Evolutionary conservation across 2,113 vertebrate genomes (phyloP).

Genomic region (Pterocles orientalis): DNA sequence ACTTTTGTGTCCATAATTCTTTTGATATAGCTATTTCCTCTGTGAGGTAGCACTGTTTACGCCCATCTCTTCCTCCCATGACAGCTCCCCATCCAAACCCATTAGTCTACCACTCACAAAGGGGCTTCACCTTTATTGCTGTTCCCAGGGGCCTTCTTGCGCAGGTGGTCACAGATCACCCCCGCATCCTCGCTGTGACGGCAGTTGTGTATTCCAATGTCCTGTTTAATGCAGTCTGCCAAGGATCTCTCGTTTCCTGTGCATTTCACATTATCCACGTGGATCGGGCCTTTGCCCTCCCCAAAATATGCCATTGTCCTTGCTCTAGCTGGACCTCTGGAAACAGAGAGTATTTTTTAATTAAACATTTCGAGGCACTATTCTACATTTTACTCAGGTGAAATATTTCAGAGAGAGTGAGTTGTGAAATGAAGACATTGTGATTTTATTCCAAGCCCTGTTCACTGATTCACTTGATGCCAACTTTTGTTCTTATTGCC

Average conservation of each 20-base stretch:
- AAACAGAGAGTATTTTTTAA: not conserved
- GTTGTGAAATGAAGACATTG: not conserved
- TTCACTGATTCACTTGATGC: not conserved
- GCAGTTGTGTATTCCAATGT: constrained; percentile 91
- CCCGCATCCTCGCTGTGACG: constrained; percentile 96
- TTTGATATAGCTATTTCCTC: not conserved
- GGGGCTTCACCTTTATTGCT: constrained; percentile 80
- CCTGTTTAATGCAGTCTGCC: constrained; percentile 90
- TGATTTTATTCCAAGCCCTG: not conserved
- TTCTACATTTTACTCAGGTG: not conserved
- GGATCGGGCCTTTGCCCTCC: constrained; percentile 92
- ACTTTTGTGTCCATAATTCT: not conserved
- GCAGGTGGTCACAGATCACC: constrained; percentile 90
- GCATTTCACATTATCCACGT: constrained; percentile 91
- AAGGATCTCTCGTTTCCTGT: constrained; percentile 85
- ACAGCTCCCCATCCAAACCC: not conserved
- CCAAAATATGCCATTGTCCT: constrained; percentile 96
- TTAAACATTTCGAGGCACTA: not conserved
- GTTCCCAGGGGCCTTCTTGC: constrained; percentile 63
- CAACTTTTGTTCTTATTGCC: not conserved
- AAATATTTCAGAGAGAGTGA: not conserved
- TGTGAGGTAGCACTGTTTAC: not conserved
- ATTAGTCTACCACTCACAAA: not conserved
- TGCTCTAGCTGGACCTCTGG: constrained; percentile 87
- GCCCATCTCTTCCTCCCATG: fast-evolving